These are phyloP conservation scores for Drosophila punjabiensis DNA, from an alignment of 1,140 invertebrate genomes.

Conservation along the genomic window DNA sequence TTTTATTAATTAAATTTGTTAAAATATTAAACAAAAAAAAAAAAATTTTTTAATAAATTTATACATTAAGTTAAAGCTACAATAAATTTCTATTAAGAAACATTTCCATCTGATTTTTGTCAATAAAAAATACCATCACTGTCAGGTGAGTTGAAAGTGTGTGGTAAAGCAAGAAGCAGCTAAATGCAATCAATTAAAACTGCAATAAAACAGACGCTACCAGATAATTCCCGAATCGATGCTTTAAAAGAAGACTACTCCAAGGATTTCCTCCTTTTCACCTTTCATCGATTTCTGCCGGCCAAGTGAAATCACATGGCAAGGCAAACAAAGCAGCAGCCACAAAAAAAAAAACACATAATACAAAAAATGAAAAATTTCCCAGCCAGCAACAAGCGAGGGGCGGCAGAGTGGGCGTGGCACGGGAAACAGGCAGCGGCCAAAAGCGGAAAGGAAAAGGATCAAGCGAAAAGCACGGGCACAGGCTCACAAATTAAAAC, in stretches of 20 bases:
- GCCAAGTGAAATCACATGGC: constrained; percentile 67
- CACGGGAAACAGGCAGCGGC: constrained; percentile 27
- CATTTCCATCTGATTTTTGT: not conserved
- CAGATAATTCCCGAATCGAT: constrained; percentile 1
- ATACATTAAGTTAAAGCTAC: no score
- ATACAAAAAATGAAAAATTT: not conserved
- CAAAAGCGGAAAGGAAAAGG: constrained; percentile 57
- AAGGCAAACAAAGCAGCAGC: constrained; percentile 54
- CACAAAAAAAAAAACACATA: constrained; percentile 12
- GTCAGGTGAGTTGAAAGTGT: not conserved
- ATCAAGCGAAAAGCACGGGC: constrained; percentile 56
- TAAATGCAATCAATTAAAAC: constrained; percentile 56
- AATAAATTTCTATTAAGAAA: not conserved
- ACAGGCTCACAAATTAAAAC: constrained; percentile 72
- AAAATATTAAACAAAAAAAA: no score
- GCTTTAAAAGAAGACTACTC: constrained; percentile 3
- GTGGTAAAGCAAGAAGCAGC: not conserved
- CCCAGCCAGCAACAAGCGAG: constrained; percentile 31
- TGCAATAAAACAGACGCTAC: constrained; percentile 12
- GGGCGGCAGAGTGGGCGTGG: constrained; percentile 18
- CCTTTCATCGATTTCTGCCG: constrained; percentile 58
- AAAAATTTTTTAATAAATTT: no score
- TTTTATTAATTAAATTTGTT: no score
- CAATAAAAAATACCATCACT: not conserved
- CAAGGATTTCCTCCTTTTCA: not conserved